Evolutionary conservation across 2,888 invertebrate species (phyloP), one percentile per base, ranked within the genome.

Genomic region (Panzeria rudis): DNA sequence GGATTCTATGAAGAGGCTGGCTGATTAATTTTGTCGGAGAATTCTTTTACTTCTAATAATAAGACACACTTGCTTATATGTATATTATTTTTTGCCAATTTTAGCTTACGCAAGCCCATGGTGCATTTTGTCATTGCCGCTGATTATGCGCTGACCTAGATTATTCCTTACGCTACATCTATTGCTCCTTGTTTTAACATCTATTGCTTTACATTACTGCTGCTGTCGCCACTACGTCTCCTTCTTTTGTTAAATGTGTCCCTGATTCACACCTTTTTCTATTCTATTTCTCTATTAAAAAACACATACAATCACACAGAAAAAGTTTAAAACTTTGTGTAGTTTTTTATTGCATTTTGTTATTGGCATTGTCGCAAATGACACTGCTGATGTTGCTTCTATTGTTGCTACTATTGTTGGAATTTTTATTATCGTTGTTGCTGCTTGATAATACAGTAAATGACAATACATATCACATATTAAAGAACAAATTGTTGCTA

Each of bases 401-500:
- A 5, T 29, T 29, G 29, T 5, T 29, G 54, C 25, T 54, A 32
- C 35, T 69, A 29, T 54, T 38, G 50, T 29, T 62, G 61, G 32
- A 17, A 35, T 23, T 13, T n/a, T 59, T 71, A 11, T n/a, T 50
- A 11, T 17, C 59, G 50, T 35, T 47, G 50, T 66, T 66, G 52
- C 41, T 61, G 47, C 47, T 73, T n/a, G 4, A 54, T 64, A 56
- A 8, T 32, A 23, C 20, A 61, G 38, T 41, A 80, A 80, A 73
- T 59, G 64, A 59, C 29, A 20, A 47, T 52, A 35, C 52, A 69
- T 62, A 52, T 17, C 32, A 73, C 47, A 64, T 59, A 47, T 78
- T 76, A 41, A 80, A 76, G 50, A 76, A 76, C 79, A 79, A 84
- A 69, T 84, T 84, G 84, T 84, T 84, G 84, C 84, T 80, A 73